Base-by-base conservation (phyloP, 2,797 vertebrate genomes). In the Scarus forsteni region DNA sequence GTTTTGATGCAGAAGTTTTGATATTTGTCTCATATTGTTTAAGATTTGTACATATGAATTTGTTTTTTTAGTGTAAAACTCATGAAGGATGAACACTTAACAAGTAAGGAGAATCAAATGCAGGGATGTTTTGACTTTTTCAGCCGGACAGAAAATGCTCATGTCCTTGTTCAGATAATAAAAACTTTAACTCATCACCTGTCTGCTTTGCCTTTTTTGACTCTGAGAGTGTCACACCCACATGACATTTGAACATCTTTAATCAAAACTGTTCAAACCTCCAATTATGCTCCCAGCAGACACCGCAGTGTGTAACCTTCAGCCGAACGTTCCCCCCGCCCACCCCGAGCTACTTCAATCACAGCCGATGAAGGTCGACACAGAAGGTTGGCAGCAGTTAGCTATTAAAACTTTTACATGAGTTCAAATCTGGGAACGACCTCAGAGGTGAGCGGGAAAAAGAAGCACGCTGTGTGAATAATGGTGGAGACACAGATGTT, bases 331-430 rank as follows among this genome's bases (percentile, higher is more conserved):
- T 56, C 38, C 39, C 13, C 34, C 0, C 56, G 72, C 50, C 75
- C 65, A 54, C 54, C 15, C 59, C n/a, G 38, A 12, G 0, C 27
- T 5, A 7, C n/a, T 42, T 75, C 62, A 66, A 52, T 60, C 43
- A 12, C 64, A 59, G 67, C 54, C 57, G 8, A 51, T 45, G 72
- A 81, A 81, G 81, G 70, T 77, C 40, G 43, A 8, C 43, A 44
- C 8, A 16, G 36, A 61, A 66, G 73, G 52, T 56, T 19, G 13
- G 66, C 71, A 64, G 63, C 73, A 18, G 72, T 57, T 56, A 3
- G 60, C 58, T 63, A 63, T 77, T 81, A 81, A 86, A 86, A 77
- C 51, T 75, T 85, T 76, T 70, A 73, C 77, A 51, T 9, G 15
- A 69, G 55, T 69, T 75, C 18, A 58, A 18, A 51, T 59, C 48